A percentile compares a stretch with the other conserved stretches of the same genome.
Conservation (phyloP, 2,797 vertebrate genomes). For the Ctenopoma kingsleyae region DNA sequence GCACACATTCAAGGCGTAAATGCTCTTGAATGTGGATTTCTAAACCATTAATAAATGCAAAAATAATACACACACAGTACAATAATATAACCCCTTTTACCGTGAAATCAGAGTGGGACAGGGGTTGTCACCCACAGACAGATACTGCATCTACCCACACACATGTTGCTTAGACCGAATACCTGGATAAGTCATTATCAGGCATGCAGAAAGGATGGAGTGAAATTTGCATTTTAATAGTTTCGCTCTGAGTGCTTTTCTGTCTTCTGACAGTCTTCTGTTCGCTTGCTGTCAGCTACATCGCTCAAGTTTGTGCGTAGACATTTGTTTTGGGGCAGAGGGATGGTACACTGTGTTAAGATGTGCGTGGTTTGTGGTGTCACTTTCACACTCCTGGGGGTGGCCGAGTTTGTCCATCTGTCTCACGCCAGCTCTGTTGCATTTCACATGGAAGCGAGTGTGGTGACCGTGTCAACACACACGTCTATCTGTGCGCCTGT, state of each 20-base stretch:
- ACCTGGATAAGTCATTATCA: constrained; percentile 78
- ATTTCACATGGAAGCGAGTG: constrained; percentile 60
- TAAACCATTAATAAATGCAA: not conserved
- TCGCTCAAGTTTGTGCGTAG: constrained; percentile 26
- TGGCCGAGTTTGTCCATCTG: constrained; percentile 61
- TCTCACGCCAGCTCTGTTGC: constrained; percentile 66
- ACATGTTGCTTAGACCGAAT: constrained; percentile 39
- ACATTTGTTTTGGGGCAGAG: constrained; percentile 3
- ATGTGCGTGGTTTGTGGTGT: constrained; percentile 43
- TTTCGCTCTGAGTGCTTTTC: constrained; percentile 80
- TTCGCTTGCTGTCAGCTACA: constrained; percentile 57
- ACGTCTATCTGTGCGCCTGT: not conserved
- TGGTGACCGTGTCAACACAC: not conserved
- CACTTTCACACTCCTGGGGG: constrained; percentile 70
- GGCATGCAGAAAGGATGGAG: constrained; percentile 71
- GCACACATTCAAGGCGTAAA: not conserved
- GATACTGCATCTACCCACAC: constrained; percentile 12
- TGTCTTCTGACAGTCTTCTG: constrained; percentile 71
- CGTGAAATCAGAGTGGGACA: too few relatives aligned
- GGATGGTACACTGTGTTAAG: constrained; percentile 36
- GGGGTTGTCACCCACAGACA: not conserved
- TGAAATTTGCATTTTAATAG: constrained; percentile 88
- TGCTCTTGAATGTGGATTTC: not conserved
- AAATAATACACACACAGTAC: not conserved
- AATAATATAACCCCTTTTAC: not conserved